Percentiles rank a stretch among this genome's conserved stretches.
phyloP scores from a whole-genome alignment of 2,113 vertebrate genomes.

The Erpornis zantholeuca region DNA sequence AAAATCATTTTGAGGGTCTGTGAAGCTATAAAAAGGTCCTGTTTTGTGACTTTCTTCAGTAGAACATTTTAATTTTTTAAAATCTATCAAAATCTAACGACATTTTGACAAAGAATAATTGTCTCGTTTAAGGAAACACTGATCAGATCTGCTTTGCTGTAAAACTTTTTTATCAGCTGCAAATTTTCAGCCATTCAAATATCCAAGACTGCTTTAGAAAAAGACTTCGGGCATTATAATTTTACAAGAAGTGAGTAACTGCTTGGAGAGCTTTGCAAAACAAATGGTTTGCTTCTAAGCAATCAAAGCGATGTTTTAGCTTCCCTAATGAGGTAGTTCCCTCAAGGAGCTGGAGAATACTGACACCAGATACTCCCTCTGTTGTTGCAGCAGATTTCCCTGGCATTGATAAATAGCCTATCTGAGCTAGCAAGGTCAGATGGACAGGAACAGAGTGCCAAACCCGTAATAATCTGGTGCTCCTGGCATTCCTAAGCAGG shows the following conservation, averaged over 20 bases:
- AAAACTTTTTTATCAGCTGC: constrained; percentile 18
- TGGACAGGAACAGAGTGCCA: background rate
- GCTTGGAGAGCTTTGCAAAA: constrained; percentile 18
- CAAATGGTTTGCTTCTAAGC: constrained; percentile 16
- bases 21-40: background rate
- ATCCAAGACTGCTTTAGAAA: background rate
- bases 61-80: background rate
- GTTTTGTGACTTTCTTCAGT: background rate
- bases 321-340: constrained; percentile 24
- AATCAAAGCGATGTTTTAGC: background rate
- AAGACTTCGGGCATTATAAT: constrained; percentile 10
- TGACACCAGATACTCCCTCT: constrained; percentile 45
- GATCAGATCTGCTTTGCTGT: constrained; percentile 7
- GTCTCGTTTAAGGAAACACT: background rate
- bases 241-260: constrained; percentile 42
- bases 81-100: background rate
- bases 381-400: constrained; percentile 16
- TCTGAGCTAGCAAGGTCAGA: constrained; percentile 40
- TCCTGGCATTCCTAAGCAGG: background rate
- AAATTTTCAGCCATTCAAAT: constrained; percentile 4
- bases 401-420: constrained; percentile 23
- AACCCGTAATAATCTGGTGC: background rate
- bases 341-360: background rate
- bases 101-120: constrained; percentile 32
- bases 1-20: background rate